phyloP scores from a whole-genome alignment of 37 sponge, comb jelly and placozoan species.

The Hormiphora californensis region DNA sequence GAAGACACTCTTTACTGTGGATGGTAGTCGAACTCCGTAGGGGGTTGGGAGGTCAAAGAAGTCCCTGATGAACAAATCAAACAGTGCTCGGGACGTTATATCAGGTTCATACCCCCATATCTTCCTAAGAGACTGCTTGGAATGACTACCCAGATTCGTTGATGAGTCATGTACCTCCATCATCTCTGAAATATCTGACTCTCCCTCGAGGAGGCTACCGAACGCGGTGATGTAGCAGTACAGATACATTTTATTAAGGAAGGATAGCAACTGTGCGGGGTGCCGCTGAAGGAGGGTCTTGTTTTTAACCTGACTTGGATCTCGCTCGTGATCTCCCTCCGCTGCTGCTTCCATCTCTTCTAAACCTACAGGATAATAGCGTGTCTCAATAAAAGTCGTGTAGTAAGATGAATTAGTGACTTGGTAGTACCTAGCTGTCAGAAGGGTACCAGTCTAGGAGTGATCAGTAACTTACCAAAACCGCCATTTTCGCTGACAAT shows the following conservation, averaged over 20 bases:
- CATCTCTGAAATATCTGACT: not conserved
- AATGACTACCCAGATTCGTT: not conserved
- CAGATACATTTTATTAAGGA: conserved; percentile 58
- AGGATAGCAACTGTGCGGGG: conserved; percentile 14
- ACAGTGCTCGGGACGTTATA: conserved; percentile 54
- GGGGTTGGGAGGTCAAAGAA: conserved; percentile 58
- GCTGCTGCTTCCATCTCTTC: not conserved
- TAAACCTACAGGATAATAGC: not conserved
- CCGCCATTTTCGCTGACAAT: conserved; percentile 27
- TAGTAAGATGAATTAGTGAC: not conserved
- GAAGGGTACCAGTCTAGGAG: not conserved
- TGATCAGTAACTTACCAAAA: not conserved
- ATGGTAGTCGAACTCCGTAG: conserved; percentile 55
- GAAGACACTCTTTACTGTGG: conserved; percentile 59
- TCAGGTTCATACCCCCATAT: conserved; percentile 21
- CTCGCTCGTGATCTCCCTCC: not conserved
- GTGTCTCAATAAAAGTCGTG: not conserved
- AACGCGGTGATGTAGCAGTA: conserved; percentile 68
- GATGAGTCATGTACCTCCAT: conserved; percentile 18
- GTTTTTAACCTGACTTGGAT: not conserved
- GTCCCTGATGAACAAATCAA: conserved; percentile 68
- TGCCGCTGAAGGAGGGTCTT: conserved; percentile 35
- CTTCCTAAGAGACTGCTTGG: conserved; percentile 40
- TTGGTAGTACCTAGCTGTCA: not conserved
- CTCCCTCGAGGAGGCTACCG: conserved; percentile 62